Conservation (phyloP, 2,797 vertebrate species). For the Falco peregrinus region DNA sequence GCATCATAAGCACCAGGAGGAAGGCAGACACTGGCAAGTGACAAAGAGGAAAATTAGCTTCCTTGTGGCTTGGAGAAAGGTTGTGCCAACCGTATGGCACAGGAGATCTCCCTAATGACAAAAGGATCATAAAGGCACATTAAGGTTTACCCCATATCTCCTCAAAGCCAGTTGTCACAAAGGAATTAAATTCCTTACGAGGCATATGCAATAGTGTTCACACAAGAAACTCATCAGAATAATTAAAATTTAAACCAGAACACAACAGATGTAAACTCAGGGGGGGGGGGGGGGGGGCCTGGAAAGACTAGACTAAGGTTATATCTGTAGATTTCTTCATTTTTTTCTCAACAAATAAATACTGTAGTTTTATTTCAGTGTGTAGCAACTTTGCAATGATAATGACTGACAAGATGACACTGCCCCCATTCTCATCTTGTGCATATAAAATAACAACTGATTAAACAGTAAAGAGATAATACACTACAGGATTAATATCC, state of each 20-base stretch:
- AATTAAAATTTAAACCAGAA: neutral
- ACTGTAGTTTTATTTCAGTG: neutral
- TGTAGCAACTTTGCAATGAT: neutral
- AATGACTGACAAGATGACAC: neutral
- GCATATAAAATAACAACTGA: constrained; percentile 30
- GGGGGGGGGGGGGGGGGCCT: neutral
- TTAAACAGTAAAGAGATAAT: constrained; percentile 28
- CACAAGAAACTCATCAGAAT: neutral
- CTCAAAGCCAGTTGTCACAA: neutral
- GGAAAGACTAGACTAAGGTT: neutral
- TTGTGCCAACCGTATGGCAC: constrained; percentile 21
- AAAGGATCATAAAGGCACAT: neutral
- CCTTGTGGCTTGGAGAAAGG: neutral
- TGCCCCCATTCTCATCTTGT: neutral
- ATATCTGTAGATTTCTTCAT: neutral
- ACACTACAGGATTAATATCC: neutral
- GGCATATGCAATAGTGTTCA: neutral
- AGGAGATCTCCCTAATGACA: constrained; percentile 1
- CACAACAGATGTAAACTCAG: neutral
- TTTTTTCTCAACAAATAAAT: neutral
- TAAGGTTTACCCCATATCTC: neutral
- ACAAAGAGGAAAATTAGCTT: constrained; percentile 11
- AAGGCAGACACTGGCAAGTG: neutral
- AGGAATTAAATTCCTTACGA: neutral
- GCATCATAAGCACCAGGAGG: neutral